Percentiles rank a stretch among this genome's conserved stretches.
These are phyloP conservation scores for Urophycis tenuis DNA, from an alignment of 2,797 vertebrate genomes.

Conservation along the genomic window DNA sequence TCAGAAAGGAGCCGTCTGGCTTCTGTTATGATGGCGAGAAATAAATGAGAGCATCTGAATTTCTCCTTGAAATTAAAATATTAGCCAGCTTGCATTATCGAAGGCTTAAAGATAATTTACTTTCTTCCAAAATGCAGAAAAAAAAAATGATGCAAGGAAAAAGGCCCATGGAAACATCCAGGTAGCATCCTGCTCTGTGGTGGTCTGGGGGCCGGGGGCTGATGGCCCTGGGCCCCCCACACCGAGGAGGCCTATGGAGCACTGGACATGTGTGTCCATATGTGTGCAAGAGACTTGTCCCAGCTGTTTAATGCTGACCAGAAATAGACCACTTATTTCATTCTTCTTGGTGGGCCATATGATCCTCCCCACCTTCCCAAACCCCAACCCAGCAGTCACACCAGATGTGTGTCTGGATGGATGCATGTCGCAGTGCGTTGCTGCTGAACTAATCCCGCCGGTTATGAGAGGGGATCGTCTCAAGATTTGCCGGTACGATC, in stretches of 20 bases:
- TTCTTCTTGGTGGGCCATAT: too few species aligned
- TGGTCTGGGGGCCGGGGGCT: too few species aligned
- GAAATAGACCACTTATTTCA: not conserved
- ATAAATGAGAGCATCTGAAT: constrained; percentile 60
- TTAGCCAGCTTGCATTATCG: not conserved
- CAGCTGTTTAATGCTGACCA: not conserved
- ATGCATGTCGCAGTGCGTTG: too few species aligned
- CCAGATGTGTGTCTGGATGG: too few species aligned
- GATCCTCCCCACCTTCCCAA: too few species aligned
- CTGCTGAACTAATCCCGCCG: too few species aligned
- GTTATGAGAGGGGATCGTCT: not conserved
- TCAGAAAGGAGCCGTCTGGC: constrained; percentile 58
- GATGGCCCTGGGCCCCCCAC: too few species aligned
- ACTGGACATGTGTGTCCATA: not conserved
- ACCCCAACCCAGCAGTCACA: not conserved
- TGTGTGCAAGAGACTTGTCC: not conserved
- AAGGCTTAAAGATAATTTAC: constrained; percentile 1
- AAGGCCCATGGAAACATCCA: not conserved
- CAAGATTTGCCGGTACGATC: not conserved
- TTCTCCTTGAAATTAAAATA: constrained; percentile 50
- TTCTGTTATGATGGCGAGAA: constrained; percentile 61
- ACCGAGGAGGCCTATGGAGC: not conserved
- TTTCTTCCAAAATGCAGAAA: not conserved
- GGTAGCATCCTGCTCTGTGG: not conserved
- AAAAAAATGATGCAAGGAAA: not conserved